These are phyloP conservation scores for Neoscelio sp. DNA, from an alignment of 2,888 invertebrate species.

Conservation along the genomic window DNA sequence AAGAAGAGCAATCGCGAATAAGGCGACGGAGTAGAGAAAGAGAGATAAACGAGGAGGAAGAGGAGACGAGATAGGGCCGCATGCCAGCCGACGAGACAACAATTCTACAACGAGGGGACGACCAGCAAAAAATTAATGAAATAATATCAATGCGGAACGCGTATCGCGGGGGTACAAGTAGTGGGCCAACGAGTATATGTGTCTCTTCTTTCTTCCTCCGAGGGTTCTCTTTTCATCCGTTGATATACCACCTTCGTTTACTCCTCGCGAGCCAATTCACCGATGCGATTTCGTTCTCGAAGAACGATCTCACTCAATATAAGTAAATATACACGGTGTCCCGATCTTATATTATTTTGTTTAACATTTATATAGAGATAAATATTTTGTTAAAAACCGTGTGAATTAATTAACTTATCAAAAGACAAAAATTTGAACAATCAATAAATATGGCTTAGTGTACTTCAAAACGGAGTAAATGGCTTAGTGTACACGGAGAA, in stretches of 20 bases:
- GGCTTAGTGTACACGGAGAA: too few relatives aligned
- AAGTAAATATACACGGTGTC: slow-evolving; percentile 2
- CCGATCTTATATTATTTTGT: background rate
- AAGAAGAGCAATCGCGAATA: slow-evolving; percentile 63
- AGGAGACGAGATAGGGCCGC: slow-evolving; percentile 67
- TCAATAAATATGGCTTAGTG: too few relatives aligned
- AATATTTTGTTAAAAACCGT: too few relatives aligned
- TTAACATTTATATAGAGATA: too few relatives aligned
- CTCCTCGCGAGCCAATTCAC: slow-evolving; percentile 37
- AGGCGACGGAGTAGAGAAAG: slow-evolving; percentile 45
- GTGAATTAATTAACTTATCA: too few relatives aligned
- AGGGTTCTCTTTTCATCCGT: slow-evolving; percentile 53
- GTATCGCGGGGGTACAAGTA: slow-evolving; percentile 81
- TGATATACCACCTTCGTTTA: slow-evolving; percentile 44
- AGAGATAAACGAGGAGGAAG: slow-evolving; percentile 48
- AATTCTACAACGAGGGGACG: slow-evolving; percentile 75
- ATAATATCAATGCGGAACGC: slow-evolving; percentile 82
- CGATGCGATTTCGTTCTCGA: slow-evolving; percentile 34
- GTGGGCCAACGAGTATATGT: slow-evolving; percentile 78
- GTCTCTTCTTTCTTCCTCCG: slow-evolving; percentile 61
- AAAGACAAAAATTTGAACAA: too few relatives aligned
- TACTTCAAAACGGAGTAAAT: too few relatives aligned
- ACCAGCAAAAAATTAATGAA: slow-evolving; percentile 81
- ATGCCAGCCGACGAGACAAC: slow-evolving; percentile 71
- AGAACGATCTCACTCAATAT: slow-evolving; percentile 19